Percentiles rank a stretch among this genome's conserved stretches.
Evolutionary conservation across 2,888 invertebrate species (phyloP).

Genomic region (Malacosoma neustria): DNA sequence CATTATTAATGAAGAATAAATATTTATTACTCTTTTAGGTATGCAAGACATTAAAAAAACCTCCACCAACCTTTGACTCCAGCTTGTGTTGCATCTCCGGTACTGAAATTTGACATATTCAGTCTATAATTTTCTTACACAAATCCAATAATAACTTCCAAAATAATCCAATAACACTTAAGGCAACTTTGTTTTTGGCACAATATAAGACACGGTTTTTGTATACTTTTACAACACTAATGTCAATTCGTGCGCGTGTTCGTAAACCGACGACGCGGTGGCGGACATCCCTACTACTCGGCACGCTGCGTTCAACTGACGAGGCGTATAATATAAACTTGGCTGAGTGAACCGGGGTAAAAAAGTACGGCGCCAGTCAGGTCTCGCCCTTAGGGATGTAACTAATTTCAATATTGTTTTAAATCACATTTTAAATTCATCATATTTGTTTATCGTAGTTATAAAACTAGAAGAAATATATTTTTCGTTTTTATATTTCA

Average conservation of each 20-base stretch:
- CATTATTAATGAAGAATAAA: too few species aligned
- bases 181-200: constrained; percentile 35
- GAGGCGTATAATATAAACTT: constrained; percentile 40
- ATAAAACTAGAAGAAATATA: too few species aligned
- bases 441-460: too few species aligned
- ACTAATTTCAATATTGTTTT: too few species aligned
- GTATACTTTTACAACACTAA: constrained; percentile 13
- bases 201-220: constrained; percentile 43
- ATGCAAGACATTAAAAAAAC: too few species aligned
- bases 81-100: constrained; percentile 41
- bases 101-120: constrained; percentile 55
- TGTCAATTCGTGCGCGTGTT: constrained; percentile 23
- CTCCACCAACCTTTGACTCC: constrained; percentile 49
- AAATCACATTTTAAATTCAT: too few species aligned
- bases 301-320: constrained; percentile 48
- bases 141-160: constrained; percentile 15
- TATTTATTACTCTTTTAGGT: too few species aligned
- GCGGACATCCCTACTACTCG: constrained; percentile 30
- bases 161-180: constrained; percentile 33
- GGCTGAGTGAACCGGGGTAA: constrained; percentile 53
- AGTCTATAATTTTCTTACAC: constrained; percentile 25
- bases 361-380: constrained; percentile 69
- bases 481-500: too few species aligned
- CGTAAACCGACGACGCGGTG: constrained; percentile 16
- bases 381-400: constrained; percentile 71